Base-by-base conservation (phyloP, 2,888 invertebrate species). In the Leucozona laternaria region DNA sequence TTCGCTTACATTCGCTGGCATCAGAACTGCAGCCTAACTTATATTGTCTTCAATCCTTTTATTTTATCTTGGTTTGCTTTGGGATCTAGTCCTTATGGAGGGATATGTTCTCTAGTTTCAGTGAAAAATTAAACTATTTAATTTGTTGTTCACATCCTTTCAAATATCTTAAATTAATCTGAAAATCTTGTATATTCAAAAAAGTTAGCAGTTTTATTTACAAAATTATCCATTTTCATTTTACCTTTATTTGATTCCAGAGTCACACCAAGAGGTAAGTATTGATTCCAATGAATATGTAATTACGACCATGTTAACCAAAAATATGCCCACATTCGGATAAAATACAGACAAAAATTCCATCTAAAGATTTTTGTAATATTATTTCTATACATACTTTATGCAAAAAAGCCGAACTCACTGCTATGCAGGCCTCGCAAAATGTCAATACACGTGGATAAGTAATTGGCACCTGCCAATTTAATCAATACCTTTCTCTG, bases 391-490 rank as follows among this genome's bases (percentile, higher is more conserved):
- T 62, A 6, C n/a, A n/a, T n/a, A n/a, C n/a, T n/a, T n/a, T 28
- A 31, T 66, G 31, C 48, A 20, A 31, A 66, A 17, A 20, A 48
- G 13, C 5, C 25, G 15, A 66, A 48, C 2, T 20, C 2, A 66
- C 48, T 20, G 11, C 28, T 11, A 22, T 20, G 20, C 17, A 3
- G 2, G 50, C 25, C 79, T 62, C 79, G 70, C 62, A 45, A 68
- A 79, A 77, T 85, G 77, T 85, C 77, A 85, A 40, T 81, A 73
- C 72, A 73, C 81, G 85, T 77, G 85, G 81, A 85, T 80, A 85
- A 81, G 77, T 85, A 85, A 85, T 82, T 86, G 86, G 82, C 86
- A 86, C 82, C 86, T 86, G 86, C 86, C 86, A 82, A 75, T 86
- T 73, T 86, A 79, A 86, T 86, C 82, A 82, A 86, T 86, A 82